A percentile compares a stretch with the other conserved stretches of the same genome.
Conservation (phyloP, 92 coral and sea anemone genomes). For the Metridium senile region DNA sequence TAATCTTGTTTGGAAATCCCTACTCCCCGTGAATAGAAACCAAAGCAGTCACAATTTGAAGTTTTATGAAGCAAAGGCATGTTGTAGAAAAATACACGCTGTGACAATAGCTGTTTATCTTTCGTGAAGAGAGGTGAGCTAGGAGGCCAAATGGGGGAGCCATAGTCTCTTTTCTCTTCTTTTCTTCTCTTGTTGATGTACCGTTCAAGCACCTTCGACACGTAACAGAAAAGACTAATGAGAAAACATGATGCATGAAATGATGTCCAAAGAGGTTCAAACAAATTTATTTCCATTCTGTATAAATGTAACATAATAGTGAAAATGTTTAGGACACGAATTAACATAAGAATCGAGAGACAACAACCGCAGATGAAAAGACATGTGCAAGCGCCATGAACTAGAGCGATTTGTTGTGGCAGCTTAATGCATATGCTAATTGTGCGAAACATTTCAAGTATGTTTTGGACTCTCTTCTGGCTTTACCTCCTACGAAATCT, state of each 20-base stretch:
- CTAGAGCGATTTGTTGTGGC: constrained; percentile 66
- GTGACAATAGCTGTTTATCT: constrained; percentile 71
- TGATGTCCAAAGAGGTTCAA: not conserved
- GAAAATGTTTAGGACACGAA: constrained; percentile 22
- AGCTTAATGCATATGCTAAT: constrained; percentile 81
- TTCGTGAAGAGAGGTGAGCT: constrained; percentile 33
- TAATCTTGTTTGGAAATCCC: constrained; percentile 32
- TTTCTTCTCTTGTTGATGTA: constrained; percentile 16
- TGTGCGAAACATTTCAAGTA: constrained; percentile 80
- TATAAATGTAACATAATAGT: not conserved
- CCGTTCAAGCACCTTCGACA: constrained; percentile 17
- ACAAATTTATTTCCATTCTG: too few relatives aligned
- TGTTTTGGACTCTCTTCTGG: constrained; percentile 49
- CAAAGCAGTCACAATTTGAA: constrained; percentile 37
- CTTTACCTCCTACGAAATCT: constrained; percentile 33
- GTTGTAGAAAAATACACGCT: constrained; percentile 40
- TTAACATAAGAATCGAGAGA: constrained; percentile 73
- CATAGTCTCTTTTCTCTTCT: constrained; percentile 19
- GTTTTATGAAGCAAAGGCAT: constrained; percentile 38
- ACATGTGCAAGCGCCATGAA: constrained; percentile 86
- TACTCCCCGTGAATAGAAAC: constrained; percentile 35
- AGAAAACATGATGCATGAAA: not conserved
- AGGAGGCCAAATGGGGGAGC: constrained; percentile 37
- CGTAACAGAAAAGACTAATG: not conserved
- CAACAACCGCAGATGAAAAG: constrained; percentile 57